phyloP scores from a whole-genome alignment of 2,113 vertebrate genomes.

The Larimichthys crocea region DNA sequence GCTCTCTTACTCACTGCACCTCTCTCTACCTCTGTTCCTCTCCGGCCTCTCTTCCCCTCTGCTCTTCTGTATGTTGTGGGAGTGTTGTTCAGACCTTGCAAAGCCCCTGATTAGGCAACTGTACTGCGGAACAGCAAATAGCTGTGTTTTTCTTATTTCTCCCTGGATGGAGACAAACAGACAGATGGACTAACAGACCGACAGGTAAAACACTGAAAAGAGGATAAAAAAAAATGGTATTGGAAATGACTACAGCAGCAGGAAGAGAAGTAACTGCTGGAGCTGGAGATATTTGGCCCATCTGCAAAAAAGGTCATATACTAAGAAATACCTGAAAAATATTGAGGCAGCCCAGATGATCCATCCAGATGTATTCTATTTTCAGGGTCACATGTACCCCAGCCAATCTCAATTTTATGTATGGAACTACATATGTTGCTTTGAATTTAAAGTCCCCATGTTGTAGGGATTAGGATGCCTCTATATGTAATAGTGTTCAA shows the following conservation, averaged over 20 bases:
- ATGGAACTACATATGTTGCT: not conserved
- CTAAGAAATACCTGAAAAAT: conserved; percentile 10
- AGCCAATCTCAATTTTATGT: not conserved
- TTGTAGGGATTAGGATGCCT: too few relatives aligned
- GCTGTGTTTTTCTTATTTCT: conserved; percentile 49
- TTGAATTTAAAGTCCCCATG: not conserved
- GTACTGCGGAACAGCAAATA: conserved; percentile 42
- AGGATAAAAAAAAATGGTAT: conserved; percentile 20
- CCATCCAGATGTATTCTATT: not conserved
- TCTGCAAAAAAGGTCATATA: not conserved
- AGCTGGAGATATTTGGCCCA: not conserved
- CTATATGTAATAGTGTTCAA: not conserved
- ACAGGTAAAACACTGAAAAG: conserved; percentile 22
- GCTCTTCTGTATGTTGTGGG: conserved; percentile 44
- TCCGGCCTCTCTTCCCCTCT: not conserved
- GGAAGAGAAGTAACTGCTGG: not conserved
- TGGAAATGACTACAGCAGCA: conserved; percentile 5
- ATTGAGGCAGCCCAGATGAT: not conserved
- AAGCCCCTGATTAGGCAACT: conserved; percentile 60
- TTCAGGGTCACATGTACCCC: not conserved
- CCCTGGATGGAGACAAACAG: conserved; percentile 24
- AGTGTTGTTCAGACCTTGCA: conserved; percentile 52
- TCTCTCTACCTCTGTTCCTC: conserved; percentile 11
- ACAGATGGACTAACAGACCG: conserved; percentile 24
- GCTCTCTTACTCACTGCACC: conserved; percentile 1